phyloP scores from a whole-genome alignment of 2,113 vertebrate species.

The Psammodynastes pulverulentus region DNA sequence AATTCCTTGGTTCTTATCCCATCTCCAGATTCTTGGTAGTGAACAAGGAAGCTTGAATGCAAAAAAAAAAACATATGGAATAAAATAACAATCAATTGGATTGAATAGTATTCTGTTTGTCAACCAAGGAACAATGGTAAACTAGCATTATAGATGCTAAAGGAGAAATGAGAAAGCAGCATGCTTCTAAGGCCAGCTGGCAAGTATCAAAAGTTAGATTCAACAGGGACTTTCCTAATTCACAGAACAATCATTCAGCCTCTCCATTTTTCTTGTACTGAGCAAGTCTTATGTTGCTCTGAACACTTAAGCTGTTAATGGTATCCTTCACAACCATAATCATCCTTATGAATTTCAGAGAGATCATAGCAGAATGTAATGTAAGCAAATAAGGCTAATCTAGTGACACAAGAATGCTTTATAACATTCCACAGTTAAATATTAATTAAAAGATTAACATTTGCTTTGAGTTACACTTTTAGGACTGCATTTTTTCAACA shows the following conservation, averaged over 20 bases:
- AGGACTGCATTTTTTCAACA: background rate
- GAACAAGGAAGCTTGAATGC: background rate
- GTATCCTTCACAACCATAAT: background rate
- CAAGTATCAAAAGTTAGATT: background rate
- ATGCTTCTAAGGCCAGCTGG: background rate
- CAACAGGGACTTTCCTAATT: background rate
- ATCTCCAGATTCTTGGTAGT: background rate
- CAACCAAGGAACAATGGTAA: background rate
- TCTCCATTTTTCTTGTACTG: background rate
- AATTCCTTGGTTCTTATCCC: background rate
- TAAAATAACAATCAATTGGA: background rate
- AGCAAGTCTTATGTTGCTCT: background rate
- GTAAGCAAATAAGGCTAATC: background rate
- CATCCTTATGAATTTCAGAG: slow-evolving; percentile 2
- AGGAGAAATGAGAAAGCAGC: background rate
- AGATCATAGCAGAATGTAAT: background rate
- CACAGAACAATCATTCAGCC: background rate
- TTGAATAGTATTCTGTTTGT: background rate
- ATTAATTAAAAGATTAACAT: background rate
- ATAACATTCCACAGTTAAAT: background rate
- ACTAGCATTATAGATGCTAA: background rate
- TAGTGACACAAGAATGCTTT: background rate
- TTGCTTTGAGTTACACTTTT: background rate
- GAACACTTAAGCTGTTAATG: slow-evolving; percentile 27
- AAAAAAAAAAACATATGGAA: background rate